These are phyloP conservation scores for Trypoxylon attenuatum DNA, from an alignment of 2,888 invertebrate species.

Conservation along the genomic window DNA sequence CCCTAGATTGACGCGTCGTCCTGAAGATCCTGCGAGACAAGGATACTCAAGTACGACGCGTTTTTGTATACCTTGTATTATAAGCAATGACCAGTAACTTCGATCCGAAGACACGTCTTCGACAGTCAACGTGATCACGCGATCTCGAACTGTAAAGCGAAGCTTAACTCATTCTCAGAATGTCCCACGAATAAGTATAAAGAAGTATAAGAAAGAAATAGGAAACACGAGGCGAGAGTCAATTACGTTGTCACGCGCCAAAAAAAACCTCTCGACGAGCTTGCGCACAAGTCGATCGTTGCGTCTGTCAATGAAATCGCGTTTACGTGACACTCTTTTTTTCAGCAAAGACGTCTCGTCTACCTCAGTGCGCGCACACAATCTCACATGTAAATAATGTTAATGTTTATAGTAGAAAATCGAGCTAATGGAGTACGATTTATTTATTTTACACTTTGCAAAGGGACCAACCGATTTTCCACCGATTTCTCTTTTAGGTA, in stretches of 20 bases:
- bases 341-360: constrained; percentile 42
- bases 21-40: not conserved
- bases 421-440: constrained; percentile 61
- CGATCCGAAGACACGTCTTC: constrained; percentile 36
- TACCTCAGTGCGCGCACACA: constrained; percentile 53
- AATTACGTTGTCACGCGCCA: constrained; percentile 38
- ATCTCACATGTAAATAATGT: constrained; percentile 65
- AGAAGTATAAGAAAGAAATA: not conserved
- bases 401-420: constrained; percentile 52
- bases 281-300: not conserved
- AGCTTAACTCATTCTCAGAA: no score
- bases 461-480: constrained; percentile 74
- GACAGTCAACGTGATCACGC: constrained; percentile 16
- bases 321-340: constrained; percentile 38
- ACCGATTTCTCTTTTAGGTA: constrained; percentile 74
- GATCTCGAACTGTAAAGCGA: no score
- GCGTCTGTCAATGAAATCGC: constrained; percentile 27
- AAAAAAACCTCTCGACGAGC: constrained; percentile 14
- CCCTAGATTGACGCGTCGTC: constrained; percentile 7
- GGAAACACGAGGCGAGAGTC: constrained; percentile 30
- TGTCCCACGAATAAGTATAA: no score
- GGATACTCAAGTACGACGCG: constrained; percentile 6
- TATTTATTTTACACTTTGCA: constrained; percentile 73
- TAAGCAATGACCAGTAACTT: constrained; percentile 45
- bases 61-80: no score